These are phyloP conservation scores for Phengaris arion DNA, from an alignment of 2,888 invertebrate species.

Conservation along the genomic window DNA sequence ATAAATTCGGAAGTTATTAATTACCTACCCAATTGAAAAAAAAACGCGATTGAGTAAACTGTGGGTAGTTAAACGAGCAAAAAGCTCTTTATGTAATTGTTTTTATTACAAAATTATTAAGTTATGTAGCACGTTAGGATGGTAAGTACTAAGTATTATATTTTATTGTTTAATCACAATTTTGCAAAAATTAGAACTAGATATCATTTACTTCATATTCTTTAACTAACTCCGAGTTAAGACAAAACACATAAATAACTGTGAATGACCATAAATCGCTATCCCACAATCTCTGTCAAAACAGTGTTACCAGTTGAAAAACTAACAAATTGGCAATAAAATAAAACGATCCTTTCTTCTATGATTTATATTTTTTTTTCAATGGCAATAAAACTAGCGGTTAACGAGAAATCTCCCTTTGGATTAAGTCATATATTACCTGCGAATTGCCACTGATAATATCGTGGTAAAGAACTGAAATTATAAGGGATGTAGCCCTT, in stretches of 20 bases:
- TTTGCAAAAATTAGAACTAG: too few relatives aligned
- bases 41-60: too few relatives aligned
- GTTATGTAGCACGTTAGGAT: too few relatives aligned
- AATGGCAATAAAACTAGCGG: constrained; percentile 46
- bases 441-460: constrained; percentile 68
- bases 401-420: constrained; percentile 37
- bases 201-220: not conserved
- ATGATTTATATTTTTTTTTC: constrained; percentile 53
- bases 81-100: too few relatives aligned
- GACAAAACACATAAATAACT: constrained; percentile 27
- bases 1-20: too few relatives aligned
- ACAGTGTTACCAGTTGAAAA: constrained; percentile 48
- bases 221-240: constrained; percentile 3
- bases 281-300: constrained; percentile 38
- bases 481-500: constrained; percentile 35
- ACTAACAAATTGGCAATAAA: constrained; percentile 57
- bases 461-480: constrained; percentile 52
- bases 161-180: too few relatives aligned
- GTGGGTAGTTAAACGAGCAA: too few relatives aligned
- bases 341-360: constrained; percentile 46
- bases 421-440: constrained; percentile 75
- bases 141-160: too few relatives aligned
- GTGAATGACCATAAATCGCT: constrained; percentile 34
- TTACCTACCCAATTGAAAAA: too few relatives aligned
- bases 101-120: too few relatives aligned